Evolutionary conservation across 2,888 invertebrate genomes (phyloP), one percentile per base, ranked within the genome.

Genomic region (Volucella inanis): DNA sequence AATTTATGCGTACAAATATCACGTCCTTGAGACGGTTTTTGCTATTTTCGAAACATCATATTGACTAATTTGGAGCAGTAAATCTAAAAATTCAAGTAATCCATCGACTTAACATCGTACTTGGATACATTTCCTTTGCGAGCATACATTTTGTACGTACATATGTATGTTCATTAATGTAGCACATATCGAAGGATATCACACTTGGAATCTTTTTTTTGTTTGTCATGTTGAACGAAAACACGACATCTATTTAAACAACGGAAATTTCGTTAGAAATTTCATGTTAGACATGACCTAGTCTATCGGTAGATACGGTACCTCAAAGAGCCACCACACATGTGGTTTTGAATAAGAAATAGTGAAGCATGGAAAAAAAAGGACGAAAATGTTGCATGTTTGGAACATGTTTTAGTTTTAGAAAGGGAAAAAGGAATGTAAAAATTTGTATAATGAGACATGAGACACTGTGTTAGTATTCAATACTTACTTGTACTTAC

Each of bases 311-410:
- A 61, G 15, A 55, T 39, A 50, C 9, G 67, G 49, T 54, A 68
- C 62, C 64, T 47, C 50, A 76, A 64, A 65, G 57, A 45, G 68
- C 61, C 55, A 64, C 76, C 68, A 77, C 31, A 31, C 45, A 70
- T 77, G 77, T 77, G 77, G 77, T 15, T 75, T 65, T 41, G 41
- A 57, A 57, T 47, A 47, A 15, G 50, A 41, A 54, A 12, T 12
- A 49, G 6, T 52, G 38, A 6, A 62, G n/a, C 8, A 14, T 11
- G 8, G 11, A 55, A 39, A 62, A 47, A 41, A n/a, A 9, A n/a
- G 18, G 38, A 15, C 3, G 43, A 55, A 49, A 6, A 50, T 47
- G 8, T 81, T 52, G 81, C 81, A 70, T 81, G 81, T 41, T 64
- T 0, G 14, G 14, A 6, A n/a, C 31, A 64, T 75, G 15, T 70